phyloP scores from a whole-genome alignment of 2,113 vertebrate genomes.

The Cyphomyrus plagiostoma region DNA sequence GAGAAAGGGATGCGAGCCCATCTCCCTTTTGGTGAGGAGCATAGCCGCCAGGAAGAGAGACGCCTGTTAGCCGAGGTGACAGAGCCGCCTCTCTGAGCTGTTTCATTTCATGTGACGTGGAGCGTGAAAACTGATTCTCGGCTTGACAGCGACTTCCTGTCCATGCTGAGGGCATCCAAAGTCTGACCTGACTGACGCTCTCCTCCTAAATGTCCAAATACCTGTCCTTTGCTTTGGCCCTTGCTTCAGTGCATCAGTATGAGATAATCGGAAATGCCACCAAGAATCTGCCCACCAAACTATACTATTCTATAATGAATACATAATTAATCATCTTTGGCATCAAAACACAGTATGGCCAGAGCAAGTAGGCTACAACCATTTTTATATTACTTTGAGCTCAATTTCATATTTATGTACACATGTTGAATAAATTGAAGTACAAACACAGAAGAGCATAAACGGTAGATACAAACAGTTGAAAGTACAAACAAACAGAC shows the following conservation, averaged over 20 bases:
- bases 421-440: background rate
- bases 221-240: background rate
- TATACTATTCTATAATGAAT: background rate
- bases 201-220: background rate
- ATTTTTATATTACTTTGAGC: background rate
- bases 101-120: background rate
- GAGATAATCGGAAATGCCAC: background rate
- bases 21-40: background rate
- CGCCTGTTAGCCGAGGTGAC: constrained; percentile 13
- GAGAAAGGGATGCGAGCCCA: background rate
- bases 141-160: background rate
- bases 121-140: background rate
- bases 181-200: background rate
- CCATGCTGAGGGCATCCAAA: background rate
- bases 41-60: background rate
- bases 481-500: background rate
- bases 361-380: background rate
- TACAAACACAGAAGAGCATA: background rate
- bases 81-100: background rate
- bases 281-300: background rate
- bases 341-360: background rate
- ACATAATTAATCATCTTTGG: background rate
- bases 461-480: no score
- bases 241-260: background rate
- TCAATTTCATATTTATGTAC: background rate